Conservation (phyloP, 1,140 invertebrate genomes). For the Euura saliciscinereae region DNA sequence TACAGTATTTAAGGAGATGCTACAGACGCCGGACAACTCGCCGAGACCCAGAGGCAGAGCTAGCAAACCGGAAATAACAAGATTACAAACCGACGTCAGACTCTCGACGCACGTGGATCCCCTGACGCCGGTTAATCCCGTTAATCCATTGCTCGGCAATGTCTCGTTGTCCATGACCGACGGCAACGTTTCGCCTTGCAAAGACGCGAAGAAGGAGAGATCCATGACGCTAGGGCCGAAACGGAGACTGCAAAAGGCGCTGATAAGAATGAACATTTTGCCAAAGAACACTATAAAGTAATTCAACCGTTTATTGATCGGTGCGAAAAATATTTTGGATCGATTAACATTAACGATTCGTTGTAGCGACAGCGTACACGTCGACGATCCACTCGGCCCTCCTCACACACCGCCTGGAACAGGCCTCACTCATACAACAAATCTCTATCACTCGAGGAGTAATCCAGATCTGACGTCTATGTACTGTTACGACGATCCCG, state of each 20-base stretch:
- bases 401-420: slow-evolving; percentile 58
- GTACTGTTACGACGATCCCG: slow-evolving; percentile 74
- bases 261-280: slow-evolving; percentile 90
- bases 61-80: slow-evolving; percentile 64
- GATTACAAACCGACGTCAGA: slow-evolving; percentile 69
- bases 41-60: slow-evolving; percentile 69
- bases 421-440: slow-evolving; percentile 50
- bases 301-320: slow-evolving; percentile 12
- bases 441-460: slow-evolving; percentile 83
- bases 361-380: slow-evolving; percentile 62
- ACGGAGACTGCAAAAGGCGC: slow-evolving; percentile 82
- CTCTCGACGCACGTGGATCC: slow-evolving; percentile 65
- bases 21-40: slow-evolving; percentile 84
- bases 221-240: slow-evolving; percentile 89
- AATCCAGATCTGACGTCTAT: slow-evolving; percentile 89
- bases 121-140: slow-evolving; percentile 48
- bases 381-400: slow-evolving; percentile 62
- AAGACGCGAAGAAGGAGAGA: slow-evolving; percentile 72
- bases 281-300: slow-evolving; percentile 83
- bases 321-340: slow-evolving; percentile 15
- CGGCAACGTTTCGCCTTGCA: slow-evolving; percentile 54
- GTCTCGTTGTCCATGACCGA: slow-evolving; percentile 50
- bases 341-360: slow-evolving; percentile 3
- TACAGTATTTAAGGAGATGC: slow-evolving; percentile 80
- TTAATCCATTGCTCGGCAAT: slow-evolving; percentile 49